These are phyloP conservation scores for Nannoperca obscura DNA, from an alignment of 2,797 vertebrate genomes.

Conservation along the genomic window DNA sequence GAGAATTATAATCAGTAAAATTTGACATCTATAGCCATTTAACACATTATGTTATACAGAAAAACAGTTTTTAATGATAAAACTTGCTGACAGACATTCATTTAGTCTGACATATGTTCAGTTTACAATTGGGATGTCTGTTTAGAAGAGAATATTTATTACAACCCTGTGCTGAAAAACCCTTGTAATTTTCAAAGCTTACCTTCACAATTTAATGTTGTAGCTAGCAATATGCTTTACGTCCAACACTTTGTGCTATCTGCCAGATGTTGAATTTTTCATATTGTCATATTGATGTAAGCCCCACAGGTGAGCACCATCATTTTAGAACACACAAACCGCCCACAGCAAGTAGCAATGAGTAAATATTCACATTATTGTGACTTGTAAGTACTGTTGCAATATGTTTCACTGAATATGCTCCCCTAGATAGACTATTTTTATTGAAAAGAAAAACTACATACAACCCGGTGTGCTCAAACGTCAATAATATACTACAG, in stretches of 20 bases:
- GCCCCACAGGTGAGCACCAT: neutral
- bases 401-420: neutral
- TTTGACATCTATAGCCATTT: neutral
- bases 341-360: neutral
- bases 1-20: neutral
- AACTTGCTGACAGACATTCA: conserved; percentile 1
- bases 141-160: neutral
- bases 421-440: no score
- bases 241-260: neutral
- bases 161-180: neutral
- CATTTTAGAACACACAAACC: neutral
- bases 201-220: neutral
- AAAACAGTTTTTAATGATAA: neutral
- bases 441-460: neutral
- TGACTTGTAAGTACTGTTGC: neutral
- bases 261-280: conserved; percentile 18
- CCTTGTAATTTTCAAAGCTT: neutral
- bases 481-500: neutral
- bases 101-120: neutral
- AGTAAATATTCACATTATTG: neutral
- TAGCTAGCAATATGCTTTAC: neutral
- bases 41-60: neutral
- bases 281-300: neutral
- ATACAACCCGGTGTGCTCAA: neutral
- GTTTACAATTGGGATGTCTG: neutral